Conservation (phyloP, 2,888 invertebrate species). For the Mesorhabditis spiculigera region DNA sequence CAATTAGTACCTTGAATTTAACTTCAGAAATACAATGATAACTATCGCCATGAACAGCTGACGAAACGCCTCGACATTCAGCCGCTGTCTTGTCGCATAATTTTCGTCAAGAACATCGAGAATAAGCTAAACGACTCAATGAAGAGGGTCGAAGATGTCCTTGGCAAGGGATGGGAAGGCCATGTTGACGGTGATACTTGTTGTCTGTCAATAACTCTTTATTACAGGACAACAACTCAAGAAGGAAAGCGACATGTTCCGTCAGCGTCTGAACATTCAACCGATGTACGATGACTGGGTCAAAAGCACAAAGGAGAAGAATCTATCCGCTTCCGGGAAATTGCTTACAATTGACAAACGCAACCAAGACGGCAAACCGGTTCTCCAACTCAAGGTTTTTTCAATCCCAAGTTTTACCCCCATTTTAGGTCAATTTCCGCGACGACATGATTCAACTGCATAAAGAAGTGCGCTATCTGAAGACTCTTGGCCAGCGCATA, state of each 20-base stretch:
- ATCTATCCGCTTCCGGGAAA: constrained; percentile 21
- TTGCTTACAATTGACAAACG: constrained; percentile 33
- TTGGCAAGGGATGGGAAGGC: constrained; percentile 93
- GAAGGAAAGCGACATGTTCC: constrained; percentile 94
- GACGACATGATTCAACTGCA: constrained; percentile 96
- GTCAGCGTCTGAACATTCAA: constrained; percentile 88
- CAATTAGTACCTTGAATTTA: background rate
- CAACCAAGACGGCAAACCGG: constrained; percentile 55
- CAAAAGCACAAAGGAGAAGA: constrained; percentile 61
- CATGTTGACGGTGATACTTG: constrained; percentile 86
- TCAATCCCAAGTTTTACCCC: background rate
- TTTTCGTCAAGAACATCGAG: constrained; percentile 91
- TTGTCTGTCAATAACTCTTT: background rate
- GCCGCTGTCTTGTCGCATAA: constrained; percentile 93
- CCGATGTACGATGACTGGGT: constrained; percentile 99
- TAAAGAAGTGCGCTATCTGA: constrained; percentile 92
- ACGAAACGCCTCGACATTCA: constrained; percentile 89
- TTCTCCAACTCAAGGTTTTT: constrained; percentile 75
- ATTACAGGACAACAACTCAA: constrained; percentile 67
- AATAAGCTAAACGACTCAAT: constrained; percentile 91
- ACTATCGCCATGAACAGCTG: constrained; percentile 62
- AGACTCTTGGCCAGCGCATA: constrained; percentile 90
- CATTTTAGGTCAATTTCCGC: constrained; percentile 81
- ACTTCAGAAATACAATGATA: background rate
- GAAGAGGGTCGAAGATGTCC: constrained; percentile 92